Evolutionary conservation across 2,888 invertebrate species (phyloP).

Genomic region (Amphiduros pacificus): DNA sequence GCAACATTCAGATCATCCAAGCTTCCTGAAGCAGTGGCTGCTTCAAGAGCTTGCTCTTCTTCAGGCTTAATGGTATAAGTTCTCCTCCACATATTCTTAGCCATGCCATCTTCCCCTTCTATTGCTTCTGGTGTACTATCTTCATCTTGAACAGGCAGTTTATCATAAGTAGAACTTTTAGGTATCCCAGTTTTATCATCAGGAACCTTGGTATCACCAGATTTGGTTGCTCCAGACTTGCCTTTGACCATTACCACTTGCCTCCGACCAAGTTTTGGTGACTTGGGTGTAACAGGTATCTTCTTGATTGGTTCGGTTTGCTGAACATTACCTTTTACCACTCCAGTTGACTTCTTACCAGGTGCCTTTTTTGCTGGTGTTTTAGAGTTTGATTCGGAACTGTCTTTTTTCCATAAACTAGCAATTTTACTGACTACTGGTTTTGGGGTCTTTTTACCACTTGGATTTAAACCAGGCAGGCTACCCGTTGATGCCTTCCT

Average conservation of each 20-base stretch:
- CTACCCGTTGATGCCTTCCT: not conserved
- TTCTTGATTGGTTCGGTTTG: conserved; percentile 6
- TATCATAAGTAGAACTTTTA: conserved; percentile 59
- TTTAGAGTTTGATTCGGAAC: conserved; percentile 1
- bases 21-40: too few relatives aligned
- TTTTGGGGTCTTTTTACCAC: not conserved
- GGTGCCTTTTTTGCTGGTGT: not conserved
- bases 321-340: too few relatives aligned
- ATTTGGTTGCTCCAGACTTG: conserved; percentile 5
- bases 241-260: conserved; percentile 7
- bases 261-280: conserved; percentile 1
- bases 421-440: conserved; percentile 73
- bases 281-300: not conserved
- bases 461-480: too few relatives aligned
- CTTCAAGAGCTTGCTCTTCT: conserved; percentile 10
- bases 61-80: conserved; percentile 24
- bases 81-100: conserved; percentile 21
- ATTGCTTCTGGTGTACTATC: not conserved
- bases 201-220: not conserved
- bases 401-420: conserved; percentile 79
- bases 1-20: too few relatives aligned
- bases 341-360: not conserved
- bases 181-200: conserved; percentile 34
- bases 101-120: not conserved
- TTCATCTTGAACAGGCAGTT: conserved; percentile 33